These are phyloP conservation scores for Rutpela maculata DNA, from an alignment of 2,888 invertebrate species.

Conservation along the genomic window DNA sequence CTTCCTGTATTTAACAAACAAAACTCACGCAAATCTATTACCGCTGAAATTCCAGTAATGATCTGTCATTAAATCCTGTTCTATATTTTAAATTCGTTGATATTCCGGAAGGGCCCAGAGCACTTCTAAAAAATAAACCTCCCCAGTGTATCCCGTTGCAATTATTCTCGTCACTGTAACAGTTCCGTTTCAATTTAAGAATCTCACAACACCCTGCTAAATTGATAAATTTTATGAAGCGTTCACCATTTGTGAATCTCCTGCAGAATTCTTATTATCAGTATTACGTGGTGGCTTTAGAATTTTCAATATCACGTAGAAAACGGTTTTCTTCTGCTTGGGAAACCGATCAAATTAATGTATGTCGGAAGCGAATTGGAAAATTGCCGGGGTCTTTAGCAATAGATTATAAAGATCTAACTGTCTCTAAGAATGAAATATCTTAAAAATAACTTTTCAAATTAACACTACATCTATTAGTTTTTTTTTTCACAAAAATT, in stretches of 20 bases:
- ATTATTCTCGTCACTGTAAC: conserved; percentile 5
- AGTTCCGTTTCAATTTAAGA: conserved; percentile 33
- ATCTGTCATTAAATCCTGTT: background rate
- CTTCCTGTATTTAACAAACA: too few relatives aligned
- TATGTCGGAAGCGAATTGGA: conserved; percentile 19
- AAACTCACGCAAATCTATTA: background rate
- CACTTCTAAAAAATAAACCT: background rate
- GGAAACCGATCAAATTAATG: conserved; percentile 10
- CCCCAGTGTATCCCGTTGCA: background rate
- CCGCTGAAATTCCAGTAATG: background rate
- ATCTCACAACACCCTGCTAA: conserved; percentile 7
- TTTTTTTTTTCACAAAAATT: too few relatives aligned
- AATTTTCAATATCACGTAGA: conserved; percentile 36
- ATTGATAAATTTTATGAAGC: conserved; percentile 32
- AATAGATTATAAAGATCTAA: background rate
- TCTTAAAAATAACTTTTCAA: too few relatives aligned
- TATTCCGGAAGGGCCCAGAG: background rate
- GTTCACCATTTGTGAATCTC: conserved; percentile 29
- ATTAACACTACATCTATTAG: too few relatives aligned
- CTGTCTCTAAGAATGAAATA: too few relatives aligned
- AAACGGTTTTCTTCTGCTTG: conserved; percentile 22
- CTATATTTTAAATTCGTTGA: background rate
- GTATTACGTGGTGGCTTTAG: conserved; percentile 21
- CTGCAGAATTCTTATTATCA: conserved; percentile 34
- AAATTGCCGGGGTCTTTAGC: conserved; percentile 24